Evolutionary conservation across 1,140 invertebrate genomes (phyloP).

Genomic region (Neelides sp.): DNA sequence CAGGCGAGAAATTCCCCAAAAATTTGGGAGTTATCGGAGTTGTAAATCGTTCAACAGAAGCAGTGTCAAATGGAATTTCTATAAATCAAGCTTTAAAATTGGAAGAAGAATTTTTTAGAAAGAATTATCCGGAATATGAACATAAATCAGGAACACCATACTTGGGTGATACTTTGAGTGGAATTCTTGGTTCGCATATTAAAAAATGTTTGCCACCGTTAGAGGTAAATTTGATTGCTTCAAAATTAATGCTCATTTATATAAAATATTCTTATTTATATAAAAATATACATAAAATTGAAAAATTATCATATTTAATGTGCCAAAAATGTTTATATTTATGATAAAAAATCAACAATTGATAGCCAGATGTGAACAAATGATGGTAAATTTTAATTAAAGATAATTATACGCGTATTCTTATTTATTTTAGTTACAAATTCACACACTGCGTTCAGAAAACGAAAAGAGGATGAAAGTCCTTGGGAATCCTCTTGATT

Average conservation of each 20-base stretch:
- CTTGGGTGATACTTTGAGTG: constrained; percentile 89
- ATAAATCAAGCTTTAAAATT: constrained; percentile 79
- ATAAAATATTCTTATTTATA: too few species aligned
- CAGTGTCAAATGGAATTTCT: constrained; percentile 81
- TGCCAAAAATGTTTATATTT: background rate
- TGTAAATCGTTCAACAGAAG: constrained; percentile 93
- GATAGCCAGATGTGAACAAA: constrained; percentile 60
- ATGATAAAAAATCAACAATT: constrained; percentile 2
- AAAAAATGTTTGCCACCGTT: constrained; percentile 91
- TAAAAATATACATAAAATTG: too few species aligned
- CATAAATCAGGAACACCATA: constrained; percentile 89
- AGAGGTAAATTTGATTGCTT: constrained; percentile 49
- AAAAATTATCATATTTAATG: background rate
- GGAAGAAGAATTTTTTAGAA: constrained; percentile 80
- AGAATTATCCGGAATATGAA: constrained; percentile 91
- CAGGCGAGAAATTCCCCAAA: constrained; percentile 91
- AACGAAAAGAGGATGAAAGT: constrained; percentile 87
- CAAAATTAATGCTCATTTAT: too few species aligned
- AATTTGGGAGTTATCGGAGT: constrained; percentile 97
- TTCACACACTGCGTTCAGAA: constrained; percentile 91
- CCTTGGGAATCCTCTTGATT: constrained; percentile 73
- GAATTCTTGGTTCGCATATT: constrained; percentile 96
- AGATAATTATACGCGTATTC: too few species aligned
- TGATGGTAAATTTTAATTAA: too few species aligned
- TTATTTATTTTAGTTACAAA: too few species aligned